These are phyloP conservation scores for Drosophila serrata DNA, from an alignment of 1,140 invertebrate species.

Conservation along the genomic window DNA sequence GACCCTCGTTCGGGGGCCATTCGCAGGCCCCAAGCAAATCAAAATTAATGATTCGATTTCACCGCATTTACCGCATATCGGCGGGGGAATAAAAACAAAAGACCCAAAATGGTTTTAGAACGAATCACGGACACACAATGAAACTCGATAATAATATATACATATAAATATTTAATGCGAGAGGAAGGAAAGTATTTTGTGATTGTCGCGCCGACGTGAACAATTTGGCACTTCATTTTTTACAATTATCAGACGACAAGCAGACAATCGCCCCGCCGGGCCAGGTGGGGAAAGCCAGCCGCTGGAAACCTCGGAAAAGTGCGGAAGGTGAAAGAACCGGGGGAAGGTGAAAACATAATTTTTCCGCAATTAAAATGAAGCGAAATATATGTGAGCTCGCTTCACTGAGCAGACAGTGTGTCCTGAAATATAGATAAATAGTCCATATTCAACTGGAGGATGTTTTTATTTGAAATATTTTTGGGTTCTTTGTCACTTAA, in stretches of 20 bases:
- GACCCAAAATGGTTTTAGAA: conserved; percentile 35
- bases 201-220: conserved; percentile 52
- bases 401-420: conserved; percentile 23
- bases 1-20: not conserved
- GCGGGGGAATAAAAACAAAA: conserved; percentile 37
- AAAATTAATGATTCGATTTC: conserved; percentile 47
- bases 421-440: not conserved
- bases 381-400: conserved; percentile 42
- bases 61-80: conserved; percentile 16
- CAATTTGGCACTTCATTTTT: conserved; percentile 73
- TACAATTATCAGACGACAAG: conserved; percentile 58
- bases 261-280: conserved; percentile 26
- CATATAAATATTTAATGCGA: conserved; percentile 33
- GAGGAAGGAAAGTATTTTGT: conserved; percentile 50
- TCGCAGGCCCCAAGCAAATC: conserved; percentile 22
- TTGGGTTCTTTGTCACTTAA: not conserved
- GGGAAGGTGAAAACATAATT: conserved; percentile 63
- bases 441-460: not conserved
- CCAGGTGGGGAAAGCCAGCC: conserved; percentile 27
- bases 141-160: conserved; percentile 3
- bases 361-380: conserved; percentile 72
- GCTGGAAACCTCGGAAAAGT: not conserved
- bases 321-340: not conserved
- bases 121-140: conserved; percentile 21
- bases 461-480: too few species aligned